Base-by-base conservation (phyloP, 1,140 invertebrate genomes). In the Heliconius hermathena region DNA sequence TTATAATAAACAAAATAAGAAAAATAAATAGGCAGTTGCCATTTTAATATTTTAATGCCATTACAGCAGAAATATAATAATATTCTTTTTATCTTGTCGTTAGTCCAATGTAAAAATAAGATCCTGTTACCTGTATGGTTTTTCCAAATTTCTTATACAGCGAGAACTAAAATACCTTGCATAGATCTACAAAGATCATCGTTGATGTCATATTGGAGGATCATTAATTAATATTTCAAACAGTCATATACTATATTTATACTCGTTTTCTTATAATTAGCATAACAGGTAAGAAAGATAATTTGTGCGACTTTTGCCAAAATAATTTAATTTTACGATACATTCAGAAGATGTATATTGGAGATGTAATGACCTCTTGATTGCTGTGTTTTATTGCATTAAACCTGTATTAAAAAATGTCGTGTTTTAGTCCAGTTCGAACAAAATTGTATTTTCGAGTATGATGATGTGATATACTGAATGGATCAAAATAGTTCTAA, bases 201-300 rank as follows among this genome's bases (percentile, higher is more conserved):
- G 22, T 29, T 66, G 22, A 66, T 66, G 60, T 66, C 22, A 66
- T 29, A 29, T 66, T 29, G 60, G 60, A 66, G 60, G 26, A 26
- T 41, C 57, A 66, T 66, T 38, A 76, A 76, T 76, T 76, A 76
- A 76, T 70, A 76, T 70, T 76, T 60, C 57, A 76, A 66, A 26
- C 38, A 66, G 36, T 38, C 57, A 8, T 76, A 66, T 66, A 66
- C 60, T 66, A 26, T 66, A 66, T 66, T 66, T 66, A 29, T 22
- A 66, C 60, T 16, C 11, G 26, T 66, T 4, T 11, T 22, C 60
- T 6, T 66, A 16, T 1, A 38, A 76, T 76, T 76, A 66, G 5
- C 74, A 76, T 76, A 76, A 76, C 74, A 29, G 60, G 74, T 76
- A 41, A n/a, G n/a, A 38, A 41, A 11, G n/a, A 38, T 76, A 66